A percentile compares a stretch with the other conserved stretches of the same genome.
Conservation (phyloP, 1,140 invertebrate genomes). For the Sarcophaga peregrina region DNA sequence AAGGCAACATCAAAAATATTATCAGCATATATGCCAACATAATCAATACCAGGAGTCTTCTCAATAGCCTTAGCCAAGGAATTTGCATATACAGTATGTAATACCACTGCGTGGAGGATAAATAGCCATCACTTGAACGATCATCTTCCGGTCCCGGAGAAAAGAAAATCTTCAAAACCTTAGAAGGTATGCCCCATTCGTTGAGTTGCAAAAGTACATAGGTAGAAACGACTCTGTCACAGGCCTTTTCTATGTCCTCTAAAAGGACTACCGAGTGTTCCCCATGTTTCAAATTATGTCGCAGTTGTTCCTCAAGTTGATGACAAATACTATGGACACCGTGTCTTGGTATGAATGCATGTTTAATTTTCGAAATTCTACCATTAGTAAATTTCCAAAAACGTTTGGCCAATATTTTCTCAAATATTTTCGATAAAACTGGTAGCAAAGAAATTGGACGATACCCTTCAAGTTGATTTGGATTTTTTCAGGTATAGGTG, state of each 20-base stretch:
- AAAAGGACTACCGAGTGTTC: neutral
- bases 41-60: neutral
- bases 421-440: neutral
- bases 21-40: constrained; percentile 21
- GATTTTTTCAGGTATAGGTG: neutral
- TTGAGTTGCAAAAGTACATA: neutral
- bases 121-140: constrained; percentile 16
- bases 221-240: neutral
- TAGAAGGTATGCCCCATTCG: neutral
- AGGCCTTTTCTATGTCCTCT: neutral
- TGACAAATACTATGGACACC: neutral
- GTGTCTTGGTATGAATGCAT: neutral
- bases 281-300: neutral
- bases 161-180: neutral
- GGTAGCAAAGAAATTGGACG: constrained; percentile 3
- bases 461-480: constrained; percentile 1
- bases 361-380: neutral
- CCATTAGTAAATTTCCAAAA: neutral
- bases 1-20: constrained; percentile 10
- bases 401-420: neutral
- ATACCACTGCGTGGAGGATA: neutral
- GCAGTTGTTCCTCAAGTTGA: neutral
- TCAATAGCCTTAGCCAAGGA: no score
- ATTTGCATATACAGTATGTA: neutral
- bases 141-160: neutral